Evolutionary conservation across 2,888 invertebrate species (phyloP).

Genomic region (Parochlus steinenii): DNA sequence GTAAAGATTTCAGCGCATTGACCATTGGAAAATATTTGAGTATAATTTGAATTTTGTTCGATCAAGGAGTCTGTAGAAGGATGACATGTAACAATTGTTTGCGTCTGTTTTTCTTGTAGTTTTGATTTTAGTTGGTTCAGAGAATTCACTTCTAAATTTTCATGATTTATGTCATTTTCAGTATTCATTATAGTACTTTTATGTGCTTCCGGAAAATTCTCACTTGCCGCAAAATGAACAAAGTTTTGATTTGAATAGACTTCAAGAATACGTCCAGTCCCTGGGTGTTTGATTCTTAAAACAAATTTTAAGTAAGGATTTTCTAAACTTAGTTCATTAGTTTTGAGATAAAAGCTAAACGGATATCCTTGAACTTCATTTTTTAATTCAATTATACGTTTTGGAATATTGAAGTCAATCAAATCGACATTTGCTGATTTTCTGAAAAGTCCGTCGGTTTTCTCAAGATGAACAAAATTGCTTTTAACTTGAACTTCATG

Average conservation of each 20-base stretch:
- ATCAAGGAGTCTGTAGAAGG: background rate
- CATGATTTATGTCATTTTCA: too few species aligned
- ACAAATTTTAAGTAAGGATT: background rate
- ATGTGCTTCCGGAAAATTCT: too few species aligned
- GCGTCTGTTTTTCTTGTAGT: constrained; percentile 8
- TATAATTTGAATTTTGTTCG: too few species aligned
- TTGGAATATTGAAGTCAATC: background rate
- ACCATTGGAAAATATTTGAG: too few species aligned
- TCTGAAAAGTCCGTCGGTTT: background rate
- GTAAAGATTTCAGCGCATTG: background rate
- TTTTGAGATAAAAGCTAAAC: too few species aligned
- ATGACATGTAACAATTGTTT: constrained; percentile 5
- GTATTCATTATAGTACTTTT: too few species aligned
- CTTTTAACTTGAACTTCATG: background rate
- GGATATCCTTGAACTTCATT: too few species aligned
- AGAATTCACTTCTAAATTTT: constrained; percentile 8
- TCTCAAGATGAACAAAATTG: background rate
- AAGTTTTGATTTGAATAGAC: constrained; percentile 5
- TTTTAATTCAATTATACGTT: too few species aligned
- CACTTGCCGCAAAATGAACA: constrained; percentile 1
- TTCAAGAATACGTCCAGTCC: constrained; percentile 6
- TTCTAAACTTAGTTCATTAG: too few species aligned
- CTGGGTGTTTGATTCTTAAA: background rate
- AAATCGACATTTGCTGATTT: background rate
- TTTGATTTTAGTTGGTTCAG: constrained; percentile 7